Base-by-base conservation (phyloP, 2,113 vertebrate genomes). In the Mugil cephalus region DNA sequence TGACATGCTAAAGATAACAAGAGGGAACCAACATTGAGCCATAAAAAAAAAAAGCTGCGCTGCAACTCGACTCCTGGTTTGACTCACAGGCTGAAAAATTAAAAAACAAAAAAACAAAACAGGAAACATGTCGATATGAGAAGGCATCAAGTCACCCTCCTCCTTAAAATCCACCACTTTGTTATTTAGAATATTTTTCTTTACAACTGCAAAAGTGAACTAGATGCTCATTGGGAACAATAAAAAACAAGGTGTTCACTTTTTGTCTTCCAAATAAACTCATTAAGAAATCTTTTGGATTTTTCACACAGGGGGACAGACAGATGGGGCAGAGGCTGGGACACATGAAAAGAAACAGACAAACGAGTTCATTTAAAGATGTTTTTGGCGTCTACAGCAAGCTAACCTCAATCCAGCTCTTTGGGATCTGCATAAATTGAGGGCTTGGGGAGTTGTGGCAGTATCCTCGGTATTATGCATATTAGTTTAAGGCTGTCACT, bases 401-500 rank as follows among this genome's bases (percentile, higher is more conserved):
- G 82, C 90, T 85, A 92, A 91, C 89, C 89, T 91, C 88, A 93
- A 93, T 93, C 88, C 90, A 85, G 91, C 91, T 93, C 91, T 88
- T 75, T 88, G 84, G 91, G 93, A 93, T 94, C 91, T 94, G 91
- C 93, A 94, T 95, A 93, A 93, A 94, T 93, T 94, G 92, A 90
- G 75, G 89, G 91, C 89, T 91, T 72, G 91, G 87, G 87, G 91
- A 91, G 83, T 87, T 88, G 91, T 85, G 86, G 89, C 91, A 90
- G 84, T 92, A 92, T 93, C 91, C 90, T 80, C 69, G 86, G 91
- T 88, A 93, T 94, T 94, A 94, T 94, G 92, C 88, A 94, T 94
- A 93, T 93, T 91, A 93, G 88, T 93, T 93, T 90, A 94, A 93
- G 90, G 92, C 88, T 93, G 91, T 93, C 92, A 94, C 88, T 86